Conservation (phyloP, 2,113 vertebrate species). For the Cacatua alba region DNA sequence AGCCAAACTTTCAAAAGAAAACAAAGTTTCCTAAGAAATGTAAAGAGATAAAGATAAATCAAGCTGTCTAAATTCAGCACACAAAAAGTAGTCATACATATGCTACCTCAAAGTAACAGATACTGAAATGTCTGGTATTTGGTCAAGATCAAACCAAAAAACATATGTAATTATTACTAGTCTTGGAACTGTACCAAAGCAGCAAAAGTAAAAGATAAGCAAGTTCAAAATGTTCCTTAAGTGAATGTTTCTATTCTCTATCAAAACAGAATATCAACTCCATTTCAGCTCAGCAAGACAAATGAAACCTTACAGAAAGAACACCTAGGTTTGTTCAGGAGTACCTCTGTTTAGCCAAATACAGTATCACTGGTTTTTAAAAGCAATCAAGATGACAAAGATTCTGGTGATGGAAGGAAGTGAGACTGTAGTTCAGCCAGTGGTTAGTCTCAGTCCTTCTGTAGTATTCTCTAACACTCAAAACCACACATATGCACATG, state of each 20-base stretch:
- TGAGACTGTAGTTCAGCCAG: background rate
- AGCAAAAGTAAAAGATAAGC: background rate
- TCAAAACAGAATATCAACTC: background rate
- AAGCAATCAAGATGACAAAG: background rate
- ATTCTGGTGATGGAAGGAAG: background rate
- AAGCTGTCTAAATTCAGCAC: background rate
- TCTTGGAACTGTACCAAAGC: background rate
- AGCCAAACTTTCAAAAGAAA: background rate
- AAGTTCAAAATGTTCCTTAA: background rate
- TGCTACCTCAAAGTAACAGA: background rate
- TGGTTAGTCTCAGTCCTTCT: background rate
- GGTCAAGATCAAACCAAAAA: background rate
- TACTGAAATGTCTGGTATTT: background rate
- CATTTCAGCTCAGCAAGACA: background rate
- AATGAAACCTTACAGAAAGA: background rate
- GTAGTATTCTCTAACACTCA: background rate
- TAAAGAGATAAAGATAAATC: background rate
- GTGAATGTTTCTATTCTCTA: background rate
- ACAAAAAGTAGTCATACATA: background rate
- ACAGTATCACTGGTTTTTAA: background rate
- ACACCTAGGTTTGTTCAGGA: background rate
- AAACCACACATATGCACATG: fast-evolving
- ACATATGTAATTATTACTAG: background rate
- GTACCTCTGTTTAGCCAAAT: background rate
- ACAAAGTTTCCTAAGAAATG: background rate